Base-by-base conservation (phyloP, 2,888 invertebrate genomes). In the Macrosiphum euphorbiae region DNA sequence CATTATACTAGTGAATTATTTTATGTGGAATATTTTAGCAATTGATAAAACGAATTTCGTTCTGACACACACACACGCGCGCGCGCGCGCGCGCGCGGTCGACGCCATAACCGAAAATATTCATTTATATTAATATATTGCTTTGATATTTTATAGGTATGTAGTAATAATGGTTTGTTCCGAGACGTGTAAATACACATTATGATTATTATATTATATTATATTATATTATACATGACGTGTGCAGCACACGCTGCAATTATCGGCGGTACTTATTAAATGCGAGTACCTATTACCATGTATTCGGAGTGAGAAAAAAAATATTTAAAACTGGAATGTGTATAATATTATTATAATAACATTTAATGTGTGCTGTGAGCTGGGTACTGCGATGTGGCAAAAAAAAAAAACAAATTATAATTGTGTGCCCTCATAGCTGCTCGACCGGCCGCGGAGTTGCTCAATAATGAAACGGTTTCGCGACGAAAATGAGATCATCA, bases 31-130 rank as follows among this genome's bases (percentile, higher is more conserved):
- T 78, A 78, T 78, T 78, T 78, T 78, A 35, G 35, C 35, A 35
- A 41, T 78, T 78, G 78, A 78, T 78, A 78, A 78, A 78, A 78
- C 78, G 35, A 78, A 78, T 78, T 78, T 78, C 67, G 67, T 78
- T 67, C n/a, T 67, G n/a, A 67, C 35, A 35, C 78, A 78, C 78
- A 35, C 67, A 7, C 5, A 35, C 67, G 2, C 67, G 1, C 67
- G 13, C n/a, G 1, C n/a, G 13, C n/a, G 1, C n/a, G 16, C 78
- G 13, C n/a, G 7, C 11, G 11, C 61, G 28, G 5, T 3, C 16
- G 78, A 35, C 78, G 35, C 20, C 35, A 35, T 78, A 20, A 78
- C 78, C 78, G 8, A 78, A 78, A 78, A 35, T 20, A 78, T 35
- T 78, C 20, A 78, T 35, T 78, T 78, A 20, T 35, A 24, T 78